Percentiles rank a stretch among this genome's conserved stretches.
Evolutionary conservation across 1,140 invertebrate genomes (phyloP).

Genomic region (Halyomorpha halys): DNA sequence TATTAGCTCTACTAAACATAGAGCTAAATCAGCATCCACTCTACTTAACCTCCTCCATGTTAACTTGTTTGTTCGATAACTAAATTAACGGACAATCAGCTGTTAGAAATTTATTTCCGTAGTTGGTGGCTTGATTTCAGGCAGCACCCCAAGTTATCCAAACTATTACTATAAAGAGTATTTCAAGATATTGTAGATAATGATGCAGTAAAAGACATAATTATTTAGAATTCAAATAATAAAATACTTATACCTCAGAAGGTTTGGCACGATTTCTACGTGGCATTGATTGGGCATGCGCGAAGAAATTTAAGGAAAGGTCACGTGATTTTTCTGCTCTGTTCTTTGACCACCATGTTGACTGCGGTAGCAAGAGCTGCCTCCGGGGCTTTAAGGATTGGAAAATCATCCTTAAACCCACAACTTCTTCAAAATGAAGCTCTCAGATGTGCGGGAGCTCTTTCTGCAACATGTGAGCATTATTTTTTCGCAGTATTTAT

Average conservation of each 20-base stretch:
- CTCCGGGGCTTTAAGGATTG: conserved; percentile 46
- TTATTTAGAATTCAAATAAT: too few relatives aligned
- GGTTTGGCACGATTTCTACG: too few relatives aligned
- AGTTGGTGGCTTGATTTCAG: too few relatives aligned
- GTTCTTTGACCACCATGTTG: conserved; percentile 42
- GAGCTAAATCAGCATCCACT: background rate
- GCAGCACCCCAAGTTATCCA: too few relatives aligned
- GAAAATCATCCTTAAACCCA: conserved; percentile 44
- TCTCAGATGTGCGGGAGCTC: conserved; percentile 41
- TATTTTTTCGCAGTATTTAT: background rate
- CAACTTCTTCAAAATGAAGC: conserved; percentile 43
- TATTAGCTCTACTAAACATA: background rate
- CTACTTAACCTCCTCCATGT: conserved; percentile 9
- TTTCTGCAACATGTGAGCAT: conserved; percentile 49
- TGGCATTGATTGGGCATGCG: conserved; percentile 4
- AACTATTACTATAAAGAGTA: too few relatives aligned
- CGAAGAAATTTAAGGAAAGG: conserved; percentile 2
- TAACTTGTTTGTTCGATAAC: conserved; percentile 19
- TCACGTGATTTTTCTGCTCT: conserved; percentile 29
- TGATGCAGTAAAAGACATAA: too few relatives aligned
- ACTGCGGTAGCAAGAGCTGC: conserved; percentile 48
- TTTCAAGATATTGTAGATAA: too few relatives aligned
- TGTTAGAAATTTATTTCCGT: background rate
- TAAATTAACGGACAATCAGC: conserved; percentile 16
- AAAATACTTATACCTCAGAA: too few relatives aligned